These are phyloP conservation scores for Microtus pennsylvanicus DNA, from an alignment of 2,113 vertebrate genomes.

Conservation along the genomic window DNA sequence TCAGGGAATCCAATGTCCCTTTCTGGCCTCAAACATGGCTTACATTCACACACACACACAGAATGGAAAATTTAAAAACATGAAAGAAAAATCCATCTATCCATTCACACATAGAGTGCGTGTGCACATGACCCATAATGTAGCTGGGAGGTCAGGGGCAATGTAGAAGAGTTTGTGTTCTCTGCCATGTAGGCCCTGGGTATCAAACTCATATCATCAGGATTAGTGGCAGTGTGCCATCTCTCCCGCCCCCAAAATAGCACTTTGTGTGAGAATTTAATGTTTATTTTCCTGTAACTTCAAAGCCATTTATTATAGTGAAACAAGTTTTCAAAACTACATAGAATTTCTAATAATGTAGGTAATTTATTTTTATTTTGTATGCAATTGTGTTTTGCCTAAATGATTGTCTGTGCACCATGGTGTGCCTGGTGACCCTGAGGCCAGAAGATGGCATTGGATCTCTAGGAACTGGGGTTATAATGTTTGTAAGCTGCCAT, in stretches of 20 bases:
- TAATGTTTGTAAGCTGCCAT: background rate
- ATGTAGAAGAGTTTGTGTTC: background rate
- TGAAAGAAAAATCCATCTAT: background rate
- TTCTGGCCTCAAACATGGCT: background rate
- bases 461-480: background rate
- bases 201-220: background rate
- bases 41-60: background rate
- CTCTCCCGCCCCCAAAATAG: background rate
- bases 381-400: background rate
- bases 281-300: constrained; percentile 43
- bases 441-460: background rate
- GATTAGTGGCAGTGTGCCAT: background rate
- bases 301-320: background rate
- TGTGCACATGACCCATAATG: background rate
- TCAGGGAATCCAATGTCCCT: background rate
- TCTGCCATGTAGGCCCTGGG: background rate
- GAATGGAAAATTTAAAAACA: background rate
- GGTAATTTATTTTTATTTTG: background rate
- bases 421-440: background rate
- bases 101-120: background rate
- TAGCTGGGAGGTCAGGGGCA: background rate
- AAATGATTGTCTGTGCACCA: background rate
- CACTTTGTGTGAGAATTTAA: constrained; percentile 13
- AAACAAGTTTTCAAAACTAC: background rate
- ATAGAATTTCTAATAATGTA: background rate